These are phyloP conservation scores for Ceraclea dissimilis DNA, from an alignment of 2,888 invertebrate species.

Conservation along the genomic window DNA sequence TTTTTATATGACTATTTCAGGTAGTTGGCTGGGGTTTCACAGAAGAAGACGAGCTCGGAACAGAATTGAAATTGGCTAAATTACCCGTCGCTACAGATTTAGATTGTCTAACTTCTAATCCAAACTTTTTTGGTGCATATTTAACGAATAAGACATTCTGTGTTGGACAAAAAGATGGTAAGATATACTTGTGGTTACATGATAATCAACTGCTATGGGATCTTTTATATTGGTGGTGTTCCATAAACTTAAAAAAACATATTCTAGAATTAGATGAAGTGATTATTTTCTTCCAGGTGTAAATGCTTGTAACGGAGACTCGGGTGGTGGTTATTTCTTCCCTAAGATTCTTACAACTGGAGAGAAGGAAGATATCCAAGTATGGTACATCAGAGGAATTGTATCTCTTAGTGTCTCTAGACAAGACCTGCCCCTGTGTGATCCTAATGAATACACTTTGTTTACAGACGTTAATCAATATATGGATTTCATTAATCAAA, in stretches of 20 bases:
- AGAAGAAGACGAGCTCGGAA: constrained; percentile 29
- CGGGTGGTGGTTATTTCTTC: constrained; percentile 43
- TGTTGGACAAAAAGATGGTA: constrained; percentile 14
- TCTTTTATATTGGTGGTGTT: too few species aligned
- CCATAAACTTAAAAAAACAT: not conserved
- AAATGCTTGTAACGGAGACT: constrained; percentile 47
- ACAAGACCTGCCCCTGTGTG: constrained; percentile 29
- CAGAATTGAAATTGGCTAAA: constrained; percentile 26
- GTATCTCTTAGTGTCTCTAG: constrained; percentile 32
- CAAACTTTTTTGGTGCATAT: constrained; percentile 19
- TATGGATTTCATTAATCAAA: constrained; percentile 29
- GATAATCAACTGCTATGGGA: not conserved
- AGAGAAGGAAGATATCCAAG: constrained; percentile 27
- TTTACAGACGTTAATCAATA: constrained; percentile 28
- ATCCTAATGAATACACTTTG: constrained; percentile 27
- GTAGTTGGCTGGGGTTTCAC: constrained; percentile 38
- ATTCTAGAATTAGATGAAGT: not conserved
- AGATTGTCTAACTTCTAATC: constrained; percentile 19
- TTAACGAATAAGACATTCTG: constrained; percentile 20
- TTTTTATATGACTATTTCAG: too few species aligned
- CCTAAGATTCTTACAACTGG: constrained; percentile 26
- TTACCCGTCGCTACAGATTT: constrained; percentile 19
- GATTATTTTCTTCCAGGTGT: constrained; percentile 30
- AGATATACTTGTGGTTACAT: not conserved
- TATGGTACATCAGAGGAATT: constrained; percentile 23